phyloP scores from a whole-genome alignment of 2,888 invertebrate genomes.

The Apotomis turbidana region DNA sequence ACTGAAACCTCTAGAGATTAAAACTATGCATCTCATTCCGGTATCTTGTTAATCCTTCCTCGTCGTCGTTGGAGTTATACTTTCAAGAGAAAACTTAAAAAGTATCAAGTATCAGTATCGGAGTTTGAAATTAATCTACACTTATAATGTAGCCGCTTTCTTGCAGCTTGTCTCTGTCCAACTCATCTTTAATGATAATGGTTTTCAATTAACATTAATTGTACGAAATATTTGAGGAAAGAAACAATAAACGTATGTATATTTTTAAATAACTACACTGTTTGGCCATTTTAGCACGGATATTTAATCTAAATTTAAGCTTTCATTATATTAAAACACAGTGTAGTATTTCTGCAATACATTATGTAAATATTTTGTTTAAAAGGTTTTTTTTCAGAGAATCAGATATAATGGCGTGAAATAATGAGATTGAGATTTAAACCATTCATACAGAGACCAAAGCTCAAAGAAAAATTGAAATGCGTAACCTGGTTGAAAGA shows the following conservation, averaged over 20 bases:
- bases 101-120: constrained; percentile 14
- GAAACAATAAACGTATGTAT: neutral
- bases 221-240: neutral
- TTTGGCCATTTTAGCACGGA: too few species aligned
- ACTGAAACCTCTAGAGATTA: constrained; percentile 8
- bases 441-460: too few species aligned
- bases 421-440: too few species aligned
- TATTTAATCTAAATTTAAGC: too few species aligned
- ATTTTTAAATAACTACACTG: neutral
- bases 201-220: neutral
- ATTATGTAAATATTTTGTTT: too few species aligned
- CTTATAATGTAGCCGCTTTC: neutral
- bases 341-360: too few species aligned
- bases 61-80: neutral
- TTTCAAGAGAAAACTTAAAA: neutral
- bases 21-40: constrained; percentile 19
- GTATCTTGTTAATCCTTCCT: constrained; percentile 2
- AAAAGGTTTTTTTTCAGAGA: too few species aligned
- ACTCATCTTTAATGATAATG: neutral
- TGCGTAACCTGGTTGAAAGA: too few species aligned
- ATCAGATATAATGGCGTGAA: too few species aligned
- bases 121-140: constrained; percentile 14
- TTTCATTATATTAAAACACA: too few species aligned
- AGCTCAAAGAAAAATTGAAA: too few species aligned
- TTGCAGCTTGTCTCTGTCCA: neutral